phyloP scores from a whole-genome alignment of 2,113 vertebrate genomes.

The Sclerurus mexicanus region DNA sequence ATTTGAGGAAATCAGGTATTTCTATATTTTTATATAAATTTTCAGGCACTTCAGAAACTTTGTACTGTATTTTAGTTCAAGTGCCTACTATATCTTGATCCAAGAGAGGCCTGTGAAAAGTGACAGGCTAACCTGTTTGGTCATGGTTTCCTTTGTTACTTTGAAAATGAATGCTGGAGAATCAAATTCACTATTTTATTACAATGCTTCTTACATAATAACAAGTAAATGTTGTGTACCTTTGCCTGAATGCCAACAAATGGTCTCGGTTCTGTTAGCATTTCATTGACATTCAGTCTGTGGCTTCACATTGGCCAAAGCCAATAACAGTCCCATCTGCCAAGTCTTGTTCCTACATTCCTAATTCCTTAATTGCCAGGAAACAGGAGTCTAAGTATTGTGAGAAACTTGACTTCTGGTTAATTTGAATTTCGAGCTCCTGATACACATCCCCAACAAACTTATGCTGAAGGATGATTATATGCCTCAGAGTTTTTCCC shows the following conservation, averaged over 20 bases:
- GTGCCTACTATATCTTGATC: background rate
- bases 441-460: background rate
- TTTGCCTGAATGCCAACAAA: background rate
- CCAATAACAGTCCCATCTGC: fast-evolving
- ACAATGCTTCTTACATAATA: background rate
- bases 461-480: fast-evolving
- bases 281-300: background rate
- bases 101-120: background rate
- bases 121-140: background rate
- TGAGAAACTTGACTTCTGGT: background rate
- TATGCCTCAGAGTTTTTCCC: background rate
- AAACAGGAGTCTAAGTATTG: background rate
- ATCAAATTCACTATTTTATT: background rate
- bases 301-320: background rate
- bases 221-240: background rate
- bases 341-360: background rate
- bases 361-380: background rate
- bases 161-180: background rate
- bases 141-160: background rate
- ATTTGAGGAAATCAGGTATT: background rate
- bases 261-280: background rate
- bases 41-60: background rate
- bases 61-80: background rate
- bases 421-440: background rate
- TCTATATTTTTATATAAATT: background rate